Conservation (phyloP, 1,140 invertebrate genomes). For the Eupeodes corollae region DNA sequence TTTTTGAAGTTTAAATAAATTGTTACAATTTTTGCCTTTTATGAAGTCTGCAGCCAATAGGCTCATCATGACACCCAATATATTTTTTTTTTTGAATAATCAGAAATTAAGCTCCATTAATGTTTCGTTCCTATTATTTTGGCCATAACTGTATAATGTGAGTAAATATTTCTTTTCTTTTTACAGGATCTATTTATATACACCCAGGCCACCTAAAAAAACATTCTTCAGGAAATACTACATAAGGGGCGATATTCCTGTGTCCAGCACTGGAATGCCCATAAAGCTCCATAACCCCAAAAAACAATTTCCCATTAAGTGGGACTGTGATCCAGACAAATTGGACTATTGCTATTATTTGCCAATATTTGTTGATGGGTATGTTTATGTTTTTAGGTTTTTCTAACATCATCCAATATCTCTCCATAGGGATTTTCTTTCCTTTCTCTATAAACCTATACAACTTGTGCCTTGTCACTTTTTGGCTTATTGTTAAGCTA, state of each 20-base stretch:
- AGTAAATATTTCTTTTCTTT: not conserved
- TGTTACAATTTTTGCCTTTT: too few species aligned
- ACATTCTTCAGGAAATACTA: constrained; percentile 31
- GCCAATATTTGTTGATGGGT: constrained; percentile 87
- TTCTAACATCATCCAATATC: not conserved
- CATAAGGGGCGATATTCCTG: constrained; percentile 30
- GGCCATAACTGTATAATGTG: too few species aligned
- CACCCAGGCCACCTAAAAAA: constrained; percentile 21
- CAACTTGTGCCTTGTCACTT: not conserved
- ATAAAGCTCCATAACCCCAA: constrained; percentile 20
- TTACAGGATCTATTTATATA: constrained; percentile 25
- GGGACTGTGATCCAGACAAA: constrained; percentile 43
- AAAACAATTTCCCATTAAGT: constrained; percentile 22
- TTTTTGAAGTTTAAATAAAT: too few species aligned
- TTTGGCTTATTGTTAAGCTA: not conserved
- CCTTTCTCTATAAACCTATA: not conserved
- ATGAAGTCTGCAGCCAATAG: too few species aligned
- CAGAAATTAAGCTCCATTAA: too few species aligned
- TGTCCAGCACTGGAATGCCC: constrained; percentile 14
- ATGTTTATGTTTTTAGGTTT: not conserved
- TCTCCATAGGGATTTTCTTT: not conserved
- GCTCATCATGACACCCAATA: too few species aligned
- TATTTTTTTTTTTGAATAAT: too few species aligned
- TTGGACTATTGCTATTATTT: constrained; percentile 88
- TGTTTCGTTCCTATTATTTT: too few species aligned